phyloP scores from a whole-genome alignment of 2,113 vertebrate genomes.

The Pomatorhinus ruficollis region DNA sequence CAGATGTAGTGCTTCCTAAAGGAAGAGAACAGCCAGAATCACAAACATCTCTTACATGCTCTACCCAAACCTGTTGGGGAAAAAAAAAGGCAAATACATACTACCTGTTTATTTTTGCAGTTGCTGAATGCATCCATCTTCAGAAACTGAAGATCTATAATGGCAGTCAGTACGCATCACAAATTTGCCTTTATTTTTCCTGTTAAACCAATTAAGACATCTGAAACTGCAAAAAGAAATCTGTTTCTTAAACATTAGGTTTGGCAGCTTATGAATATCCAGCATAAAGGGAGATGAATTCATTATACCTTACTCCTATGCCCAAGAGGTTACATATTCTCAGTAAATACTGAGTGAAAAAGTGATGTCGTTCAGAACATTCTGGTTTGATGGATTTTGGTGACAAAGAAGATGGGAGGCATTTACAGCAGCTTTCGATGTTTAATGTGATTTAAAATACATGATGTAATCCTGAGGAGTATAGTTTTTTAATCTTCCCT shows the following conservation, averaged over 20 bases:
- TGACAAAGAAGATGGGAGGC: not conserved
- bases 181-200: not conserved
- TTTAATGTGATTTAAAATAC: not conserved
- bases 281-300: not conserved
- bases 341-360: not conserved
- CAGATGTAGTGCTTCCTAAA: not conserved
- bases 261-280: not conserved
- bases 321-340: not conserved
- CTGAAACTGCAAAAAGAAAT: not conserved
- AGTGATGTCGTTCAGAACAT: rapidly evolving
- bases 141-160: not conserved
- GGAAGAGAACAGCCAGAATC: not conserved
- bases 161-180: not conserved
- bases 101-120: not conserved
- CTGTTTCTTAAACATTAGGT: not conserved
- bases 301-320: not conserved
- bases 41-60: not conserved
- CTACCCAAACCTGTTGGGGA: not conserved
- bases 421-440: not conserved
- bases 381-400: not conserved
- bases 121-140: not conserved
- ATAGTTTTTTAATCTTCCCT: not conserved
- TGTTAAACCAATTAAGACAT: not conserved
- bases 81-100: not conserved
- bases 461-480: not conserved